A percentile compares a stretch with the other conserved stretches of the same genome.
Conservation (phyloP, 2,113 vertebrate species). For the Oophaga pumilio region DNA sequence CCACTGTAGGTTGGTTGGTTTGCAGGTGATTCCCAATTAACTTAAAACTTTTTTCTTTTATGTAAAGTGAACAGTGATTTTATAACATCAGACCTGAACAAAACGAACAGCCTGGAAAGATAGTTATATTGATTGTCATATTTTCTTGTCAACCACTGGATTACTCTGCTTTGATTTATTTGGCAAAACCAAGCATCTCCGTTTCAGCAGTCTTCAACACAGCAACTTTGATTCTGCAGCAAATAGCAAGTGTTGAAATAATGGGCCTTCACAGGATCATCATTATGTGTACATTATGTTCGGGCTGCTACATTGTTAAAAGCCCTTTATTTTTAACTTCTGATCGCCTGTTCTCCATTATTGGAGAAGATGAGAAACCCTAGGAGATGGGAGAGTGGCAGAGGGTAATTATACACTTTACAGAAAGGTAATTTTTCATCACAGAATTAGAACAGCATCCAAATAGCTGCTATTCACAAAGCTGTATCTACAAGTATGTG, state of each 20-base stretch:
- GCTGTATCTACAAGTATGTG: constrained; percentile 47
- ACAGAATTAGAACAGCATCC: constrained; percentile 65
- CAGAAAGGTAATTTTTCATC: constrained; percentile 71
- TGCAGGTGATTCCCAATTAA: neutral
- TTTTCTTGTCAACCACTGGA: neutral
- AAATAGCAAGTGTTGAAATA: constrained; percentile 72
- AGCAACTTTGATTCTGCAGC: constrained; percentile 62
- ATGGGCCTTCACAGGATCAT: constrained; percentile 72
- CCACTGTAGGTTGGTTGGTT: neutral
- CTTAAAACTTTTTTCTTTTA: neutral
- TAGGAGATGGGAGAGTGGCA: constrained; percentile 72
- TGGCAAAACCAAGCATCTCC: constrained; percentile 63
- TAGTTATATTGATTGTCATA: neutral
- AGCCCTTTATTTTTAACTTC: constrained; percentile 78
- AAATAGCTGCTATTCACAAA: constrained; percentile 66
- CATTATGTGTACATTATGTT: constrained; percentile 78
- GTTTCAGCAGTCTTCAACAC: constrained; percentile 60
- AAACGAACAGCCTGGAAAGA: too few relatives aligned
- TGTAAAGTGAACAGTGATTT: neutral
- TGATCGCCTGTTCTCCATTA: constrained; percentile 75
- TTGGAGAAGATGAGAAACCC: constrained; percentile 74
- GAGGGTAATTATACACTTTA: constrained; percentile 79
- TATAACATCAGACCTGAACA: neutral
- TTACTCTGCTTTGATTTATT: constrained; percentile 3
- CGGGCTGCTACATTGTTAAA: constrained; percentile 71